Base-by-base conservation (phyloP, 2,797 vertebrate species). In the Odontamblyopus rebecca region DNA sequence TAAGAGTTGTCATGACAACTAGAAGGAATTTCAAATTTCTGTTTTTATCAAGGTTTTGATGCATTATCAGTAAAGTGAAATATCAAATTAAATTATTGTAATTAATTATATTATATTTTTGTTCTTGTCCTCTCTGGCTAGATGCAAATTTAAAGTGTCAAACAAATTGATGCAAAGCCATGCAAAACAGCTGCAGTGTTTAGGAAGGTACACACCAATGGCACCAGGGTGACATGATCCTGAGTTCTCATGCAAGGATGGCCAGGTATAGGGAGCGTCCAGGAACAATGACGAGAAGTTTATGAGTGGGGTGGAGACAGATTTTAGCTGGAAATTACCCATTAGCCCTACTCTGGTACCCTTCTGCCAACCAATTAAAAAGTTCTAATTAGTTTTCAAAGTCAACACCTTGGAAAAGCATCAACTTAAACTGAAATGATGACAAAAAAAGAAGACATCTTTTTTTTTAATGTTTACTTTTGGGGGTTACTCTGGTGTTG, bases 131-230 rank as follows among this genome's bases (percentile, higher is more conserved):
- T 80, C 81, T 78, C 67, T 54, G 67, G 38, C 61, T 32, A n/a
- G 69, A 92, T 92, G 92, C 90, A 93, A 94, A 94, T 88, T 7
- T 88, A 75, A 88, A 83, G 53, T 68, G 65, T 79, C 85, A 95
- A 91, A 90, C 93, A 95, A 95, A 94, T 93, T 1, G 63, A 86
- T 61, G 73, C 83, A 87, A 84, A 88, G 81, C 66, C 71, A 94
- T 92, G 91, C 92, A 95, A 94, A 93, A 74, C 57, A 16, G 65
- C 51, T 15, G 29, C 74, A n/a, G 51, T 41, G 38, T 69, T 41
- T 51, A 9, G 50, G 19, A 5, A 18, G 51, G 71, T 59, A 51
- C 51, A 38, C 19, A 48, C 57, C 7, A 4, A 74, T 27, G 57
- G 51, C 41, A 57, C 50, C 23, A 35, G 64, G 1, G 41, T 32